Percentiles rank a stretch among this genome's conserved stretches.
phyloP scores from a whole-genome alignment of 2,797 vertebrate genomes.

The Acrocephalus scirpaceus region DNA sequence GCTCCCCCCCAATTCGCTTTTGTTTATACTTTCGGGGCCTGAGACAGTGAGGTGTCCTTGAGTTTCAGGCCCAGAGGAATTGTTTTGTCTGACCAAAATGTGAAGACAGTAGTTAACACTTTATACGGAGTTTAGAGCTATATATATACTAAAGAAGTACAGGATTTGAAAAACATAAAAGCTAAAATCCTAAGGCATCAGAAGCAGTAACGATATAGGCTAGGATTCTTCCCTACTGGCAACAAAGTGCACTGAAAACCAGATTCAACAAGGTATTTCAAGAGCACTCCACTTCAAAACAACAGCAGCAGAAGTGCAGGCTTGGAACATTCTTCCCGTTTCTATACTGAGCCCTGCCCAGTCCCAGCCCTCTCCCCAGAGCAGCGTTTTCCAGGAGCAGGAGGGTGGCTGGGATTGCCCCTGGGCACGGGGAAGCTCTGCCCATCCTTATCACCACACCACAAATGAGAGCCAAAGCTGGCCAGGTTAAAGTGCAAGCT shows the following conservation, averaged over 20 bases:
- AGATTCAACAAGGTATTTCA: not conserved
- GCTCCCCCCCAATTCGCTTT: not conserved
- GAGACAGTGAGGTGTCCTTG: not conserved
- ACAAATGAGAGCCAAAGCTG: conserved; percentile 40
- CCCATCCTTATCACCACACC: conserved; percentile 45
- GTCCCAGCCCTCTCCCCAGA: not conserved
- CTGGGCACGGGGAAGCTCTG: not conserved
- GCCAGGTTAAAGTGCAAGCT: conserved; percentile 72
- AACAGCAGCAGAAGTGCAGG: not conserved
- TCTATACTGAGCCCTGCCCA: not conserved
- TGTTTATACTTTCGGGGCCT: not conserved
- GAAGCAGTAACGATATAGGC: accelerated
- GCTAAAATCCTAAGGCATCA: not conserved
- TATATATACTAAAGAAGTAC: not conserved
- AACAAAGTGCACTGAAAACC: not conserved
- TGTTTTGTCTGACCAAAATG: not conserved
- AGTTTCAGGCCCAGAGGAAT: accelerated
- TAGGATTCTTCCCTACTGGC: not conserved
- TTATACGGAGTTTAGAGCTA: not conserved
- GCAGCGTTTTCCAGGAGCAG: not conserved
- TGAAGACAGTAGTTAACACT: not conserved
- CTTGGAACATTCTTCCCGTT: not conserved
- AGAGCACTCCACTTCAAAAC: not conserved
- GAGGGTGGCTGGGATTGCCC: not conserved
- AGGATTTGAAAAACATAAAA: not conserved